Evolutionary conservation across 2,113 vertebrate species (phyloP), one percentile per base, ranked within the genome.

Genomic region (Chaetura pelagica): DNA sequence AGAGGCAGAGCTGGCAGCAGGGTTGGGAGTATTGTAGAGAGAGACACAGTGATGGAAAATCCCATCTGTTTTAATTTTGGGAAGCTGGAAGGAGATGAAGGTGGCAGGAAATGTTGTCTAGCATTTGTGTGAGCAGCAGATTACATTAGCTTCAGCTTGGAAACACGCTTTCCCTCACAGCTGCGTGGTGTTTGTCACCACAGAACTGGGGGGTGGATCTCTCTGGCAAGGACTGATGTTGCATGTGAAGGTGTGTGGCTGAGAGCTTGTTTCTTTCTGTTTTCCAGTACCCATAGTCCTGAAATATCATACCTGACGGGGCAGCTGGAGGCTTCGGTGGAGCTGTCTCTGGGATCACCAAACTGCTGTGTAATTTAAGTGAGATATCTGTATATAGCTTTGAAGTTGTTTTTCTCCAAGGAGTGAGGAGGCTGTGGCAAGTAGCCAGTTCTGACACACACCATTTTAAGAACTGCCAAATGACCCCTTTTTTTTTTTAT

Each of bases 261-360:
- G n/a, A 94, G 24, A 44, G 32, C 59, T 76, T 12, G 19, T 93
- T 72, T 80, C 92, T 94, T 82, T 90, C 40, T 94, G 69, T 97
- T 90, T 97, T 96, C 34, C 97, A 98, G 98, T 98, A 85, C 97
- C 98, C 82, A 81, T 98, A 93, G 98, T 98, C 87, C 92, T 98
- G 97, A 98, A 98, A 93, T 98, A 98, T 95, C 97, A 17, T 21
- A 97, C 97, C 97, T 98, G 97, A 98, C 8, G 82, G 72, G 86
- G 83, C 95, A 93, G 92, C 91, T 78, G 94, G 95, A 97, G 75
- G 74, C 93, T 82, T 82, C 40, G 17, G 38, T 84, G 96, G 97
- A 94, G 84, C 91, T 94, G 93, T 88, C 94, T 96, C 93, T 97
- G 96, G 95, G 96, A 97, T 81, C 92, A 89, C 76, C 96, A 94